phyloP scores from a whole-genome alignment of 2,113 vertebrate species.

The Scatophagus argus region DNA sequence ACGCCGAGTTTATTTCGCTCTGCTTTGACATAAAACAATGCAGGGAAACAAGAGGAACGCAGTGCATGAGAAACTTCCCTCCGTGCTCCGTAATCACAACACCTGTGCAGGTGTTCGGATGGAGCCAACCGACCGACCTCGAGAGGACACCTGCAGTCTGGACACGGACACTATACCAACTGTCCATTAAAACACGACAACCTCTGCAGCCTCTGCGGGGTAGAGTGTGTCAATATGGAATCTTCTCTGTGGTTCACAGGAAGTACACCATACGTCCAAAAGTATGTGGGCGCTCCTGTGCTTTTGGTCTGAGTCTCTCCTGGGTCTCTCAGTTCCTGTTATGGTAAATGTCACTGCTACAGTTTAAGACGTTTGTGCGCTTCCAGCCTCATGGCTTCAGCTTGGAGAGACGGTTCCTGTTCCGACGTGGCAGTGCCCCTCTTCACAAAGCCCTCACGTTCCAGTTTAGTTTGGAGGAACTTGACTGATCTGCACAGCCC shows the following conservation, averaged over 20 bases:
- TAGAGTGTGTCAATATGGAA: background rate
- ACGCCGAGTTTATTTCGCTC: background rate
- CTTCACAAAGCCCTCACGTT: background rate
- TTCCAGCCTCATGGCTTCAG: background rate
- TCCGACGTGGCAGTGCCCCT: background rate
- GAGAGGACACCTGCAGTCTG: background rate
- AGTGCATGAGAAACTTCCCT: background rate
- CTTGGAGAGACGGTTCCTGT: background rate
- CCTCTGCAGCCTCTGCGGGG: background rate
- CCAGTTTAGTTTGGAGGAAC: background rate
- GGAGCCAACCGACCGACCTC: background rate
- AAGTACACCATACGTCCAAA: background rate
- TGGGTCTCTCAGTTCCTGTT: background rate
- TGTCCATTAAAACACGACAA: background rate
- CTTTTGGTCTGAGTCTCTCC: background rate
- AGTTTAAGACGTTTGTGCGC: background rate
- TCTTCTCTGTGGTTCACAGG: background rate
- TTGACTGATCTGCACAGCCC: background rate
- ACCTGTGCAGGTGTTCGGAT: background rate
- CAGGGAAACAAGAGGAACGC: background rate
- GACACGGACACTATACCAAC: background rate
- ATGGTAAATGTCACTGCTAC: background rate
- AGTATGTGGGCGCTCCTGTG: background rate
- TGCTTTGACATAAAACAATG: background rate
- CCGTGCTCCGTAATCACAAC: background rate